Conservation (phyloP, 2,113 vertebrate genomes). For the Panurus biarmicus region DNA sequence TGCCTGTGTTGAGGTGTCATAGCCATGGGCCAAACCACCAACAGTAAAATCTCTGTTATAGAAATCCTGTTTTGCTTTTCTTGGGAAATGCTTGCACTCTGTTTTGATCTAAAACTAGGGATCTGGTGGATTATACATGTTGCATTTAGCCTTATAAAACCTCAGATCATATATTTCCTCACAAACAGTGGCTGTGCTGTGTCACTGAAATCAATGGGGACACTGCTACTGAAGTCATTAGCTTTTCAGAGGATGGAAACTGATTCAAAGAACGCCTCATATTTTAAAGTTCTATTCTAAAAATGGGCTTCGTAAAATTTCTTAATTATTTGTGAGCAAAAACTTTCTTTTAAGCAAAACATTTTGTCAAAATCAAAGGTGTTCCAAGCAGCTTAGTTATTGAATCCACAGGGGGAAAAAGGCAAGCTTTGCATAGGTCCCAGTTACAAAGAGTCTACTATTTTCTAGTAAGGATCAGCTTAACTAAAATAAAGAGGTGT, state of each 20-base stretch:
- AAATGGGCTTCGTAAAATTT: background rate
- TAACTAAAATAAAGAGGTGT: conserved; percentile 7
- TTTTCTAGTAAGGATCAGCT: background rate
- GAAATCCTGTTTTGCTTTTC: background rate
- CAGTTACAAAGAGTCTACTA: background rate
- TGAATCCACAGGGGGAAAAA: background rate
- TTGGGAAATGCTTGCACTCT: background rate
- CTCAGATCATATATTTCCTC: background rate
- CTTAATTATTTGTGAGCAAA: background rate
- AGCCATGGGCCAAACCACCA: background rate
- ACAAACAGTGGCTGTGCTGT: background rate
- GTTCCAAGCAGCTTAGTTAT: conserved; percentile 2
- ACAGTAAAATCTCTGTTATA: background rate
- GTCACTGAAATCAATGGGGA: background rate
- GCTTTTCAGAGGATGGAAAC: background rate
- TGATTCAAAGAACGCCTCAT: background rate
- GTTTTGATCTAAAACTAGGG: background rate
- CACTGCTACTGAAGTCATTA: background rate
- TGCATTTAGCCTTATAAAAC: background rate
- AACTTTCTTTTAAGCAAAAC: background rate
- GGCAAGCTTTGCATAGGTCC: background rate
- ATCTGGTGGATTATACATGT: background rate
- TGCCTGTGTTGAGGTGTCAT: background rate
- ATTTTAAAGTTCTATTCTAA: background rate
- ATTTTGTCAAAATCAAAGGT: background rate